Percentiles rank a stretch among this genome's conserved stretches.
These are phyloP conservation scores for Drosophila neotestacea DNA, from an alignment of 2,888 invertebrate species.

Conservation along the genomic window DNA sequence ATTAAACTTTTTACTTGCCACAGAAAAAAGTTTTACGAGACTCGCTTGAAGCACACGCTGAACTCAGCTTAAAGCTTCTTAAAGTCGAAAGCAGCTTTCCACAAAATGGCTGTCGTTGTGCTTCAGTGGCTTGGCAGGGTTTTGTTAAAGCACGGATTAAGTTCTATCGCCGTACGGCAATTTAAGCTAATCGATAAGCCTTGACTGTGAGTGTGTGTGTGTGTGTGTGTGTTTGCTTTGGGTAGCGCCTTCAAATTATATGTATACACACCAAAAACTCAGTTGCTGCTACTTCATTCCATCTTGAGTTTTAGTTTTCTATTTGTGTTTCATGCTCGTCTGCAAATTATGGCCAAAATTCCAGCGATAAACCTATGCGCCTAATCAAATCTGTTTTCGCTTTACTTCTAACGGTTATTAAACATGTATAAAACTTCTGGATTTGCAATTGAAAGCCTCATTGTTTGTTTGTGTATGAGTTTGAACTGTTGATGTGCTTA, in stretches of 20 bases:
- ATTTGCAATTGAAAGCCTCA: background rate
- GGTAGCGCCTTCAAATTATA: background rate
- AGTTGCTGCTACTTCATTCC: constrained; percentile 8
- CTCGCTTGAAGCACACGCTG: constrained; percentile 23
- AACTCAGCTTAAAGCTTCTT: constrained; percentile 29
- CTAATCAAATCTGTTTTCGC: constrained; percentile 58
- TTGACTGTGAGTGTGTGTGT: constrained; percentile 8
- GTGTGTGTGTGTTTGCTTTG: constrained; percentile 9
- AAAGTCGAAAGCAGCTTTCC: constrained; percentile 18
- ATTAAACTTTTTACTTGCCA: constrained; percentile 44
- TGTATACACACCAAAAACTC: constrained; percentile 11
- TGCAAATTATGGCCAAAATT: constrained; percentile 54
- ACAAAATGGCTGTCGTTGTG: constrained; percentile 51
- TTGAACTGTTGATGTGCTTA: background rate
- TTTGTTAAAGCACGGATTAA: constrained; percentile 36
- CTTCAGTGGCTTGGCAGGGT: background rate
- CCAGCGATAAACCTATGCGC: constrained; percentile 48
- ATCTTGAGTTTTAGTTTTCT: background rate
- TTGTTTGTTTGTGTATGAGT: background rate
- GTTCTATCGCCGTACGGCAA: constrained; percentile 21
- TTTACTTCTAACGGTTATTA: background rate
- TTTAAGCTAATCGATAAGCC: constrained; percentile 52
- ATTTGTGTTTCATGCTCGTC: constrained; percentile 25
- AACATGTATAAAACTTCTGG: constrained; percentile 1
- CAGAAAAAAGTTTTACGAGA: constrained; percentile 33